Evolutionary conservation across 2,113 vertebrate genomes (phyloP), one percentile per base, ranked within the genome.

Genomic region (Entelurus aequoreus): DNA sequence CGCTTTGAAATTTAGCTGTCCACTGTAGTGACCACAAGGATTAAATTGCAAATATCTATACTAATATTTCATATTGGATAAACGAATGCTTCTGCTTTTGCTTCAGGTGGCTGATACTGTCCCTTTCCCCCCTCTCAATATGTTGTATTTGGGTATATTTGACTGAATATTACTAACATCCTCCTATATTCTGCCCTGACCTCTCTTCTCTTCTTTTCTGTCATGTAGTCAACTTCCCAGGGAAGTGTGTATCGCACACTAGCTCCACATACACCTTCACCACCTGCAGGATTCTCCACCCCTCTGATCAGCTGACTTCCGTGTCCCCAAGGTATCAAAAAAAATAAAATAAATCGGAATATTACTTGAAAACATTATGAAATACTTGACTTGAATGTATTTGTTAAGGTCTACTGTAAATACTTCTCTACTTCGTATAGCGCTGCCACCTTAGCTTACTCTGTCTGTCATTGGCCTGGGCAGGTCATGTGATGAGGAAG

Each of bases 221-320:
- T 21, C 5, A 77, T 89, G 40, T 81, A 98, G 97, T 94, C 49
- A 90, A 93, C 90, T 93, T 95, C 85, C 97, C 97, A 75, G 97
- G 96, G 77, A 99, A 98, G 89, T 95, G 94, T 89, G 90, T 95
- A 93, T 97, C 95, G 74, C 93, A 95, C 81, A 98, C 95, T 66
- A 96, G 92, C 90, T 97, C 96, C 82, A 99, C 97, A 63, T 99
- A 96, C 80, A 99, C 97, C 85, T 97, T 94, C 86, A 99, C 95
- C 85, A 99, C 95, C 85, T 99, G 97, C 85, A 93, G 96, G 80
- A 99, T 99, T 75, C 90, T 98, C 77, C 97, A 98, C 82, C 97
- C 96, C 42, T 96, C 95, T 1, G 95, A 99, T 66, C 94, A 98
- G 58, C 92, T 97, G 86, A 95, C 95, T 5, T 88, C 93, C 66